These are phyloP conservation scores for Calidris pugnax DNA, from an alignment of 2,113 vertebrate species.

Conservation along the genomic window DNA sequence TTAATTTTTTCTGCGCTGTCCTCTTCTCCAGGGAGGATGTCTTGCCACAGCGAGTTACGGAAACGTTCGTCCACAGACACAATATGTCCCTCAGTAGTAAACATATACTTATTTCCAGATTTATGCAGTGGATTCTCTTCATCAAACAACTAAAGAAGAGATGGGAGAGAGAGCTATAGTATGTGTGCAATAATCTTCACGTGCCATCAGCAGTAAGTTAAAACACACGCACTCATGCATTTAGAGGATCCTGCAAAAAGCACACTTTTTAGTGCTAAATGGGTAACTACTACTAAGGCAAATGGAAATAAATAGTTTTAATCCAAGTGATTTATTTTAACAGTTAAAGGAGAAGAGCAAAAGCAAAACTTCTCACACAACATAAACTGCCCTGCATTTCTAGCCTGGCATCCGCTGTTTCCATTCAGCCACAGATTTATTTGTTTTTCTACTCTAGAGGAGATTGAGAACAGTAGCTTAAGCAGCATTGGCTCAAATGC, in stretches of 20 bases:
- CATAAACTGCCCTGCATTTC: not conserved
- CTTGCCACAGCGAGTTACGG: slow-evolving; percentile 86
- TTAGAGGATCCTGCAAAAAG: not conserved
- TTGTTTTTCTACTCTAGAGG: not conserved
- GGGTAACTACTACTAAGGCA: not conserved
- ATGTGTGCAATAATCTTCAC: fast-evolving
- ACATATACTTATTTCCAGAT: slow-evolving; percentile 92
- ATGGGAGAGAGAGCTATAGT: not conserved
- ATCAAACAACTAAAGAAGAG: slow-evolving; percentile 86
- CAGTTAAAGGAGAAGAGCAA: not conserved
- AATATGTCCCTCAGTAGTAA: slow-evolving; percentile 97
- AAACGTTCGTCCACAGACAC: slow-evolving; percentile 90
- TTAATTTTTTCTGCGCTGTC: not conserved
- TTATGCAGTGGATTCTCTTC: slow-evolving; percentile 95
- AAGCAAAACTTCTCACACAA: not conserved
- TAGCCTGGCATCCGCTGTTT: not conserved
- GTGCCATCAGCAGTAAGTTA: not conserved
- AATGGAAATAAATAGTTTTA: not conserved
- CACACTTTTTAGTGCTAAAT: not conserved
- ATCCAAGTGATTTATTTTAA: not conserved
- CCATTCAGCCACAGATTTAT: not conserved
- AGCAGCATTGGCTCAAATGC: not conserved
- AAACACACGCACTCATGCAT: fast-evolving
- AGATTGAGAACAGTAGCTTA: not conserved
- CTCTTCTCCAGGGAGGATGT: slow-evolving; percentile 76